Evolutionary conservation across 2,113 vertebrate species (phyloP).

Genomic region (Bambusicola thoracicus): DNA sequence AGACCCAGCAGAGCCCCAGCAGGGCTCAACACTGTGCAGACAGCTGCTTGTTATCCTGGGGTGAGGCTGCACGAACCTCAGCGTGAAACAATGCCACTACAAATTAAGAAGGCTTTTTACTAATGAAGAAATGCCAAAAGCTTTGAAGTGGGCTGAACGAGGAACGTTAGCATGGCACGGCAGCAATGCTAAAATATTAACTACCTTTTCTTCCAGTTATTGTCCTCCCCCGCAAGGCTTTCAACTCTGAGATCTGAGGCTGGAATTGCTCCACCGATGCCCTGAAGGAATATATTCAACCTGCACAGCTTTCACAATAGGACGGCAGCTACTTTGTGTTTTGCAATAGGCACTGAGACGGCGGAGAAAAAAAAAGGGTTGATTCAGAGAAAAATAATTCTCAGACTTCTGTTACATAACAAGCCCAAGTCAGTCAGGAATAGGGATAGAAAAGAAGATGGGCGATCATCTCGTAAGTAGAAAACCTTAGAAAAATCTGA

Average conservation of each 20-base stretch:
- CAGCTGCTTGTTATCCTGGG: background rate
- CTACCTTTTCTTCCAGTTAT: background rate
- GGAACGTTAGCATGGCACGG: fast-evolving
- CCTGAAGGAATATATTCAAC: constrained; percentile 13
- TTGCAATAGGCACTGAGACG: background rate
- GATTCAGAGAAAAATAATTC: background rate
- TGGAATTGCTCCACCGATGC: constrained; percentile 16
- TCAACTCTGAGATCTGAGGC: background rate
- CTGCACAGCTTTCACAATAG: background rate
- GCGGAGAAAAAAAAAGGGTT: too few species aligned
- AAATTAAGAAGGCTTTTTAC: constrained; percentile 2
- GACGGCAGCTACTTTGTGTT: background rate
- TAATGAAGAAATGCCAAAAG: background rate
- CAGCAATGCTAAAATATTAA: background rate
- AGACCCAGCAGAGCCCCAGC: background rate
- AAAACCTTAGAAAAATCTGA: background rate
- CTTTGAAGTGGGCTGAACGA: background rate
- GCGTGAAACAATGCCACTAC: background rate
- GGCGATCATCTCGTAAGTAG: background rate
- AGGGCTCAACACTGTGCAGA: background rate
- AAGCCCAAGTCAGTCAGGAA: background rate
- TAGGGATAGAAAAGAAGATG: background rate
- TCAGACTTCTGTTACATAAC: background rate
- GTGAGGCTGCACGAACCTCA: background rate
- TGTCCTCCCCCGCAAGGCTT: background rate